Evolutionary conservation across 2,888 invertebrate genomes (phyloP), one percentile per base, ranked within the genome.

Genomic region (Linnaemya tessellans): DNA sequence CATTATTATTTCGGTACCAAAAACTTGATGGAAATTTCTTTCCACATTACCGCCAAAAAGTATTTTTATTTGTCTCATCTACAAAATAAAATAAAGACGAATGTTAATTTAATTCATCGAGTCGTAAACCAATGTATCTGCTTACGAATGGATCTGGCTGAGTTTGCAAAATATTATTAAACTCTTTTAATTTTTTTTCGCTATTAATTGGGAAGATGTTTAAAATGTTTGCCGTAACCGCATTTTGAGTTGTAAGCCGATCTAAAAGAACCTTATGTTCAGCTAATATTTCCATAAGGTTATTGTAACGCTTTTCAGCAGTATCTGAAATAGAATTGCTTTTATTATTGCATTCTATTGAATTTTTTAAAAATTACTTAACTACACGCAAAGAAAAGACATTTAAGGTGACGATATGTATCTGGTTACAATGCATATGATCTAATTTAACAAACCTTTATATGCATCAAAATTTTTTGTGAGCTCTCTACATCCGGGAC

Each of bases 261-360:
- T 79, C 54, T 54, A 79, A 38, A 18, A 70, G 51, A 5, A 80
- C 64, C 38, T 79, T 80, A 15, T 80, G 79, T 65, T 80, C 58
- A 13, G 56, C 73, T 65, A 65, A 80, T 58, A 73, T 80, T 22
- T 80, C 58, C 9, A 73, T 11, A n/a, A 80, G 11, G 2, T 56
- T 73, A 49, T 20, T 73, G 35, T 65, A 60, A 22, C 58, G 73
- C 38, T 73, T 80, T 73, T 67, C 41, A 73, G 67, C 20, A 67
- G 73, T 7, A 35, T 64, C 64, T 64, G 41, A 43, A 64, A 64
- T 15, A 64, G 22, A 62, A 22, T 2, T 64, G 64, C 3, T 22
- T 64, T 64, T 43, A n/a, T n/a, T 20, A 41, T 64, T 43, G n/a
- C n/a, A n/a, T n/a, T n/a, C n/a, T n/a, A n/a, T n/a, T n/a, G n/a